Base-by-base conservation (phyloP, 2,888 invertebrate genomes). In the Orthosia cruda region DNA sequence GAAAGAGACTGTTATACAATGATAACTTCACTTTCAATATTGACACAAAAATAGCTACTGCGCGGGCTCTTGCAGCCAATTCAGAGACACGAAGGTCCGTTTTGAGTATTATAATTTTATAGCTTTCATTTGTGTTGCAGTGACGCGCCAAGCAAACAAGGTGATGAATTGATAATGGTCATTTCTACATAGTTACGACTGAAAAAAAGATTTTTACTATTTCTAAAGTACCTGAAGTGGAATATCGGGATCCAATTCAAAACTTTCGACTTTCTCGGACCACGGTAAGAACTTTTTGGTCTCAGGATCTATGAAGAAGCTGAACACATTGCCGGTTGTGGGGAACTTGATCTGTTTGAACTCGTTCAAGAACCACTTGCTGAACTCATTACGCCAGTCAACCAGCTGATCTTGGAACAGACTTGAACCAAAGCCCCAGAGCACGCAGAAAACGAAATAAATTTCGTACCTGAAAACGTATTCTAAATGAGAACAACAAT, bases 371-470 rank as follows among this genome's bases (percentile, higher is more conserved):
- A 99, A 99, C 99, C 99, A 99, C 93, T 99, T 99, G 91, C 98
- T 98, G 93, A 99, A 99, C 91, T 99, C 99, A 86, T 98, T 98
- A 59, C 99, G 97, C 98, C 99, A 99, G 92, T 99, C 99, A 5
- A 98, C 97, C 58, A 99, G 96, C 97, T 99, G 98, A 96, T 99
- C 99, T 97, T 99, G 99, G 94, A 98, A 99, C 74, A 98, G 97
- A 0, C 98, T 98, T 0, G 99, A 99, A 2, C 99, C 99, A 91
- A 99, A 99, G 0, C 99, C 99, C 99, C 99, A 99, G 40, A 99
- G 97, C 71, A 98, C 97, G 49, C 98, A 97, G 92, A 99, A 99
- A 0, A 98, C 99, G 94, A 99, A 99, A 94, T 99, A 99, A 13
- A 98, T 97, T 95, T 99, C 99, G 91, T 98, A 98, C 97, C 97